These are phyloP conservation scores for Coptodon rendalli DNA, from an alignment of 2,113 vertebrate species.

Conservation along the genomic window DNA sequence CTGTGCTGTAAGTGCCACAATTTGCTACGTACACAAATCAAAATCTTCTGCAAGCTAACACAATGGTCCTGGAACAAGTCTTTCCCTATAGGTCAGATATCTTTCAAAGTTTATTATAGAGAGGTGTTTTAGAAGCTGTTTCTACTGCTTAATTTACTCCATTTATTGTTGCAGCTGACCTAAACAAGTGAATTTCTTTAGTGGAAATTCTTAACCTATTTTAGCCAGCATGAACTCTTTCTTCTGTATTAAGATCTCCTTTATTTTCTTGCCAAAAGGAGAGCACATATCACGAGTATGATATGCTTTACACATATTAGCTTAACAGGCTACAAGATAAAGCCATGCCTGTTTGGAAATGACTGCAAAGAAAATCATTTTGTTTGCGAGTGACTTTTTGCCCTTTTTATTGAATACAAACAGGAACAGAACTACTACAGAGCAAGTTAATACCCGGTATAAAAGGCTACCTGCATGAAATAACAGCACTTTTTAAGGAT, in stretches of 20 bases:
- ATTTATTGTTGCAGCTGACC: not conserved
- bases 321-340: not conserved
- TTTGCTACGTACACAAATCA: not conserved
- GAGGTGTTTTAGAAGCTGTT: not conserved
- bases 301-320: not conserved
- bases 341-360: not conserved
- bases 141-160: not conserved
- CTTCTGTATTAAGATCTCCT: not conserved
- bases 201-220: not conserved
- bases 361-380: not conserved
- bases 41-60: not conserved
- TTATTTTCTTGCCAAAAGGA: not conserved
- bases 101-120: not conserved
- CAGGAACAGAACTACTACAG: not conserved
- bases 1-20: not conserved
- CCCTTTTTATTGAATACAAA: not conserved
- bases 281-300: not conserved
- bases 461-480: not conserved
- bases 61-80: not conserved
- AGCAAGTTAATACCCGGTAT: not conserved
- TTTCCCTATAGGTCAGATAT: not conserved
- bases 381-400: not conserved
- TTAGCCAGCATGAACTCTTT: not conserved
- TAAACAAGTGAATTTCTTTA: not conserved
- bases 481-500: conserved; percentile 48